Conservation (phyloP, 2,888 invertebrate species). For the Onchidella celtica region DNA sequence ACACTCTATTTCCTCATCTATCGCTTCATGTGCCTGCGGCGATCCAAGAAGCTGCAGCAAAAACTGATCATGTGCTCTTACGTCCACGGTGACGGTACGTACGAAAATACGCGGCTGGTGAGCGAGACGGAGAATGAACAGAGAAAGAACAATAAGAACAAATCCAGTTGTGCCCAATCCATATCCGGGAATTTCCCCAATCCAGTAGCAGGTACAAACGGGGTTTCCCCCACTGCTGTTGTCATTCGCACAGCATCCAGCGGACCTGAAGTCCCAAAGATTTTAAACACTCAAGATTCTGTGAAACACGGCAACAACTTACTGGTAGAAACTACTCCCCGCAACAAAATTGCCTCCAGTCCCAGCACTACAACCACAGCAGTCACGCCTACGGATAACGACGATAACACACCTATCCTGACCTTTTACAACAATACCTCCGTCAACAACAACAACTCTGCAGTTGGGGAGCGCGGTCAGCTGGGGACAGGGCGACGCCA, state of each 20-base stretch:
- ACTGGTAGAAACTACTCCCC: not conserved
- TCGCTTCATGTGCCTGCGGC: constrained; percentile 66
- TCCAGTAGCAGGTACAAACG: not conserved
- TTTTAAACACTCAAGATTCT: not conserved
- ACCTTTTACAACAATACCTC: constrained; percentile 40
- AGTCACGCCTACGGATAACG: constrained; percentile 20
- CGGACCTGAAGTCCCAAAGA: not conserved
- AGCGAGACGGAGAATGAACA: not conserved
- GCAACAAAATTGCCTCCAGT: not conserved
- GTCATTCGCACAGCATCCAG: not conserved
- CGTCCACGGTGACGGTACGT: constrained; percentile 53
- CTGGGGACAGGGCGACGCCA: not conserved
- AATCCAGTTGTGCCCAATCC: not conserved
- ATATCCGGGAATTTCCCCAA: not conserved
- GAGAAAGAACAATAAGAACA: constrained; percentile 11
- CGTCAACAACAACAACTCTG: constrained; percentile 37
- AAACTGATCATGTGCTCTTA: constrained; percentile 56
- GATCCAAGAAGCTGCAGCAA: constrained; percentile 55
- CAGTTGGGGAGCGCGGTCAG: not conserved
- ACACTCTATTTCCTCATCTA: constrained; percentile 77
- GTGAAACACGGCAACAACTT: not conserved
- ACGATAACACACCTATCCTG: constrained; percentile 32
- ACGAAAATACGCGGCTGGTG: constrained; percentile 25
- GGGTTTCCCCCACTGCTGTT: not conserved
- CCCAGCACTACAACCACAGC: not conserved